A percentile compares a stretch with the other conserved stretches of the same genome.
Conservation (phyloP, 2,888 invertebrate species). For the Sesamia inferens region DNA sequence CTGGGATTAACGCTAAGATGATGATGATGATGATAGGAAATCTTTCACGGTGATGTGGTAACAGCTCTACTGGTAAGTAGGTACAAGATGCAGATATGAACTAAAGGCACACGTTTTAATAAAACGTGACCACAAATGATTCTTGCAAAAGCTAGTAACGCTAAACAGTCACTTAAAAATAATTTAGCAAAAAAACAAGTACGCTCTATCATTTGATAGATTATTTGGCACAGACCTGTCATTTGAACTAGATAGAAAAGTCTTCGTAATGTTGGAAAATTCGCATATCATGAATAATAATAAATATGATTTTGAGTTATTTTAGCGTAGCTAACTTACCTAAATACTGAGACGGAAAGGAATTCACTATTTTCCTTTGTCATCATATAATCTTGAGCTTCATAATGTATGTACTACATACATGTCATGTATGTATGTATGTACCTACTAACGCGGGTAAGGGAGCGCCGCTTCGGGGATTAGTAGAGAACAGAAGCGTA, state of each 20-base stretch:
- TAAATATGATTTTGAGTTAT: neutral
- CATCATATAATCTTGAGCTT: neutral
- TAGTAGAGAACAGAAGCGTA: no score
- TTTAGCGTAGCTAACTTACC: neutral
- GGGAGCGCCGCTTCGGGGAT: no score
- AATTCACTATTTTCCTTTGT: neutral
- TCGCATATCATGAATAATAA: neutral
- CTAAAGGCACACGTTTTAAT: slow-evolving; percentile 13
- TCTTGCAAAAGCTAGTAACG: slow-evolving; percentile 24
- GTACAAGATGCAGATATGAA: neutral
- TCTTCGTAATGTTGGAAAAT: slow-evolving; percentile 16
- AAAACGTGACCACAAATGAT: slow-evolving; percentile 28
- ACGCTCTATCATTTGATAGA: slow-evolving; percentile 5
- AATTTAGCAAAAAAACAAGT: slow-evolving; percentile 14
- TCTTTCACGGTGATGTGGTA: no score
- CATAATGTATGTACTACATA: no score
- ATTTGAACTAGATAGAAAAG: slow-evolving; percentile 16
- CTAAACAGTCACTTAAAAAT: slow-evolving; percentile 12
- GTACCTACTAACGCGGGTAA: no score
- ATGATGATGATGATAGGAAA: no score
- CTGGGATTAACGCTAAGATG: no score
- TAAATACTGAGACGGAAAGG: neutral
- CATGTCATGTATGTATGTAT: no score
- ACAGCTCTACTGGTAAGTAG: neutral
- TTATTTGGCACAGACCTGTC: neutral